Percentiles rank a stretch among this genome's conserved stretches.
Conservation (phyloP, 2,888 invertebrate species). For the Nymphalis c-album region DNA sequence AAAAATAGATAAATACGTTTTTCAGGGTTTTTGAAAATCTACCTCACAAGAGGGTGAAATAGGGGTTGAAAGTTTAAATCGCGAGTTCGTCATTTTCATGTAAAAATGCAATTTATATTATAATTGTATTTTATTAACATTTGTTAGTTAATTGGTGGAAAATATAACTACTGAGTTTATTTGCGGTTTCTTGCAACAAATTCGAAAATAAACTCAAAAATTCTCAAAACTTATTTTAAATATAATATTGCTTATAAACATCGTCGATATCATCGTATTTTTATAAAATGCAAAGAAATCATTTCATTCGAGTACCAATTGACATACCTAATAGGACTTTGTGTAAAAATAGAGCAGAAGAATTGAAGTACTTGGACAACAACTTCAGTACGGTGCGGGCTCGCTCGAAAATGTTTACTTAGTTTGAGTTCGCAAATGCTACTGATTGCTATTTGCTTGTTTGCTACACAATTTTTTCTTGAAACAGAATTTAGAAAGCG, state of each 20-base stretch:
- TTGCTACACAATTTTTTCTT: conserved; percentile 19
- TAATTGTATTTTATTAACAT: too few relatives aligned
- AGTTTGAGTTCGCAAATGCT: conserved; percentile 24
- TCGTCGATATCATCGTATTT: background rate
- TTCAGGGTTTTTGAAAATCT: too few relatives aligned
- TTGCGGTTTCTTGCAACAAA: too few relatives aligned
- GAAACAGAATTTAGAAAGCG: conserved; percentile 7
- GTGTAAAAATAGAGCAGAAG: conserved; percentile 59
- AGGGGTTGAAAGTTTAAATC: too few relatives aligned
- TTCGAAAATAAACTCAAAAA: too few relatives aligned
- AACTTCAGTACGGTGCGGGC: conserved; percentile 26
- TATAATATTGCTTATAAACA: conserved; percentile 5
- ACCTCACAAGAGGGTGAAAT: too few relatives aligned
- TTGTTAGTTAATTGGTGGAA: too few relatives aligned
- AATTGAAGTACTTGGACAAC: conserved; percentile 59
- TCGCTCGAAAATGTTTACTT: conserved; percentile 20
- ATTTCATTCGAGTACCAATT: conserved; percentile 7
- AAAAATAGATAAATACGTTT: too few relatives aligned
- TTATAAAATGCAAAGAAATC: background rate
- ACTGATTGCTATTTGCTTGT: conserved; percentile 26
- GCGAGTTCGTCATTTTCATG: too few relatives aligned
- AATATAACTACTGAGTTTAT: too few relatives aligned
- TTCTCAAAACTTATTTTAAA: background rate
- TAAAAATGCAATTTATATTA: too few relatives aligned
- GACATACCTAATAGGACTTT: conserved; percentile 30